Conservation (phyloP, 2,888 invertebrate genomes). For the Clitarchus hookeri region DNA sequence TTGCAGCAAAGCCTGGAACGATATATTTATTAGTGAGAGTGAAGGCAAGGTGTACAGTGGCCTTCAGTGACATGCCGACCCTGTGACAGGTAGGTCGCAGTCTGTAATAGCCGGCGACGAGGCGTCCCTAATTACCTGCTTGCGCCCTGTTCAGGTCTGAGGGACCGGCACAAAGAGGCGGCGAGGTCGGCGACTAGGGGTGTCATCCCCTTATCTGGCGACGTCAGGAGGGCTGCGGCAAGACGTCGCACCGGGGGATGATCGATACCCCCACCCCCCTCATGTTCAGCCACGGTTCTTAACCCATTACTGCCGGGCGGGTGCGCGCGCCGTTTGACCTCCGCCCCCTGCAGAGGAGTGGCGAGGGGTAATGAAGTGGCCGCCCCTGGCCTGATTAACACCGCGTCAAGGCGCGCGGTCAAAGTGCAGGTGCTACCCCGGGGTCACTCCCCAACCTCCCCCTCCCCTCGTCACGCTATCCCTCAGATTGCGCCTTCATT, state of each 20-base stretch:
- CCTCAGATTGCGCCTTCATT: no score
- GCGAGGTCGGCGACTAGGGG: background rate
- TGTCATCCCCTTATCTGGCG: conserved; percentile 7
- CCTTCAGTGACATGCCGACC: no score
- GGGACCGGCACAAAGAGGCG: background rate
- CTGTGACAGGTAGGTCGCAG: background rate
- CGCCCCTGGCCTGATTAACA: conserved; percentile 25
- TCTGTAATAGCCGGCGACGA: background rate
- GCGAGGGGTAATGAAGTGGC: conserved; percentile 27
- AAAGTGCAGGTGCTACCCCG: background rate
- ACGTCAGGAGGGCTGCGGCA: background rate
- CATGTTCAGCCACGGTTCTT: background rate
- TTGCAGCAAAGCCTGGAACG: no score
- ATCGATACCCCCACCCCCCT: background rate
- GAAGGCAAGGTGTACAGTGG: no score
- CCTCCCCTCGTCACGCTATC: no score
- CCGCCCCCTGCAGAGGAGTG: background rate
- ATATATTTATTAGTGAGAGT: no score
- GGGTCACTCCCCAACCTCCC: background rate
- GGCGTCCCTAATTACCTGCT: background rate
- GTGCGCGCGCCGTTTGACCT: background rate
- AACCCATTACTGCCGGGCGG: background rate
- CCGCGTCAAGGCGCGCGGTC: conserved; percentile 15
- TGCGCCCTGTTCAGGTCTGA: background rate
- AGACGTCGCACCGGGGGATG: background rate